Evolutionary conservation across 2,113 vertebrate species (phyloP), one percentile per base, ranked within the genome.

Genomic region (Furnarius figulus): DNA sequence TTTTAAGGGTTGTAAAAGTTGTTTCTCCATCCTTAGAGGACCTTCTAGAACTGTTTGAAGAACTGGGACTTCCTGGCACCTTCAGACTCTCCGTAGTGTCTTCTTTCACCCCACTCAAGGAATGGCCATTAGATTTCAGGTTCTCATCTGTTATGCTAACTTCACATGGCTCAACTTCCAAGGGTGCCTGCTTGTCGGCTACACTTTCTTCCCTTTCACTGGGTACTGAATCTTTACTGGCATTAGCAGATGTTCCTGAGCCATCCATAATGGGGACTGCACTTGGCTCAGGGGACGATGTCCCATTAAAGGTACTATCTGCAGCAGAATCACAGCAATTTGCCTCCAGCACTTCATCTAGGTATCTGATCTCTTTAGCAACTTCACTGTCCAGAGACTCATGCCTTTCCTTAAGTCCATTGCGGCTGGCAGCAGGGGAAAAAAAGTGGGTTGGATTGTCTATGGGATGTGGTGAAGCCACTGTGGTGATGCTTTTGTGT

Each of bases 271-370:
- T 40, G 78, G 98, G 84, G 10, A 86, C 70, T 23, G 96, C 21
- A 44, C 93, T 91, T 55, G 97, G 97, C 85, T 98, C 98, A 8
- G 98, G 98, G 73, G 98, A 98, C 5, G 98, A 96, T 14, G 96
- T 98, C 76, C 98, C 99, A 88, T 99, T 99, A 81, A 98, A 98
- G 37, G 98, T 96, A 47, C 97, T 98, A 71, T 99, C 99, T 58
- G 95, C 53, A 49, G 98, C 97, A 68, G 98, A 98, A 46, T 99
- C 98, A 1, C 98, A 99, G 89, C 98, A 98, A 88, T 98, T 99
- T 95, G 99, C 99, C 70, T 99, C 99, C 70, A 99, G 96, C 31
- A 99, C 99, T 97, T 99, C 99, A 87, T 99, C 99, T 97, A 99
- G 96, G 97, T 99, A 99, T 31, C 98, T 97, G 95, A 99, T 99